Percentiles rank a stretch among this genome's conserved stretches.
These are phyloP conservation scores for Calameuta pallipes DNA, from an alignment of 2,888 invertebrate genomes.

Conservation along the genomic window DNA sequence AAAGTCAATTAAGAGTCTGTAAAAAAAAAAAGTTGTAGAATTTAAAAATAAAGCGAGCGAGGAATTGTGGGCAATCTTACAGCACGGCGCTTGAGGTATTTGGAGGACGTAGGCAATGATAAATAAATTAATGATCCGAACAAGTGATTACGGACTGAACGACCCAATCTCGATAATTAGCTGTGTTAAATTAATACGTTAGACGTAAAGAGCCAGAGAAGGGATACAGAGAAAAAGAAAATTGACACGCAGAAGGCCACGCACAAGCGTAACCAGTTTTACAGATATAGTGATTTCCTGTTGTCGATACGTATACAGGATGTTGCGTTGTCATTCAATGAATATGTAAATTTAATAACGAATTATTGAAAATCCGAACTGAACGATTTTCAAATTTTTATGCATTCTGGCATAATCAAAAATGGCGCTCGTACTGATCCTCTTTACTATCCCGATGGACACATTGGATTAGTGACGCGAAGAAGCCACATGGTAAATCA, in stretches of 20 bases:
- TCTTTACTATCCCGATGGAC: conserved; percentile 6
- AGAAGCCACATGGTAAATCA: conserved; percentile 48
- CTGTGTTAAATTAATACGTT: background rate
- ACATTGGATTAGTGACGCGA: conserved; percentile 35
- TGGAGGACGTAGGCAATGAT: background rate
- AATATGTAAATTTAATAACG: background rate
- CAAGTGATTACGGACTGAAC: background rate
- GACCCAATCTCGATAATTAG: background rate
- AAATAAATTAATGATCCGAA: background rate
- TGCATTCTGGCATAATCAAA: background rate
- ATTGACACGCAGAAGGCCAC: background rate
- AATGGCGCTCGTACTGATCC: background rate
- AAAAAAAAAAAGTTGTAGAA: background rate
- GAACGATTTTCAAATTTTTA: background rate
- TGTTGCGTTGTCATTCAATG: background rate
- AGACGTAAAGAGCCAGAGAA: background rate
- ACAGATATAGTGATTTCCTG: background rate
- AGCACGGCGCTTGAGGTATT: background rate
- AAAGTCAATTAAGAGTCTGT: background rate
- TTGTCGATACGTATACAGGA: background rate
- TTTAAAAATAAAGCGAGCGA: background rate
- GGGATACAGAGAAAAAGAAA: background rate
- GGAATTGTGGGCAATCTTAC: background rate
- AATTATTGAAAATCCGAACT: background rate
- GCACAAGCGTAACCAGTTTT: background rate